Evolutionary conservation across 2,797 vertebrate genomes (phyloP).

Genomic region (Coilia nasus): DNA sequence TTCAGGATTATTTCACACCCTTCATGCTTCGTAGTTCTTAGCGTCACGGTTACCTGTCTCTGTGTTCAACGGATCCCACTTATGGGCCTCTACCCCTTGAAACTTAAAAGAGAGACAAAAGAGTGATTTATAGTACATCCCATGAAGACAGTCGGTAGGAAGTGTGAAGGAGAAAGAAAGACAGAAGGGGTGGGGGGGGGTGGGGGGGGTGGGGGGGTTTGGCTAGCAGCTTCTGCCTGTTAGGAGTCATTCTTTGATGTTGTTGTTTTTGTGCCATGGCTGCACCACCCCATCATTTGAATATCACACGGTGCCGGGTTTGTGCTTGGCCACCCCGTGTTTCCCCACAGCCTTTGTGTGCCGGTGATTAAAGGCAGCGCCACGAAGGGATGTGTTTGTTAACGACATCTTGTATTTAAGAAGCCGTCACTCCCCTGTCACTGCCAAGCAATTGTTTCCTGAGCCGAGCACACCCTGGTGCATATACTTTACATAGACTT

Average conservation of each 20-base stretch:
- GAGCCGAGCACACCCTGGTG: slow-evolving; percentile 37
- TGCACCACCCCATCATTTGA: slow-evolving; percentile 74
- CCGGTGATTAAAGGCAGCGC: slow-evolving; percentile 65
- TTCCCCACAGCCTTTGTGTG: slow-evolving; percentile 53
- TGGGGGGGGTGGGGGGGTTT: slow-evolving; percentile 13
- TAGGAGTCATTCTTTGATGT: slow-evolving; percentile 45
- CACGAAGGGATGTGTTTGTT: slow-evolving; percentile 57
- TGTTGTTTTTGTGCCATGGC: slow-evolving; percentile 57
- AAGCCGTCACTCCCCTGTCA: slow-evolving; percentile 54
- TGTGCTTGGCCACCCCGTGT: slow-evolving; percentile 56
- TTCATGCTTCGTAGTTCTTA: background rate
- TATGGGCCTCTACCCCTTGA: slow-evolving; percentile 4
- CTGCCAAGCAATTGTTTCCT: slow-evolving; percentile 46
- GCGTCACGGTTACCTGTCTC: background rate
- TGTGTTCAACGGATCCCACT: background rate
- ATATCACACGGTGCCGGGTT: slow-evolving; percentile 71
- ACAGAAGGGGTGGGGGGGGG: background rate
- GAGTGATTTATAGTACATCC: slow-evolving; percentile 4
- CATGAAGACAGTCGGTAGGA: background rate
- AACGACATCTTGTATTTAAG: slow-evolving; percentile 58
- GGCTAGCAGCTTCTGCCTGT: slow-evolving; percentile 13
- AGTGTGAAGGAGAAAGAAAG: background rate
- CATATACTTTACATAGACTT: slow-evolving; percentile 52
- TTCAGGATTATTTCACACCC: slow-evolving; percentile 7
- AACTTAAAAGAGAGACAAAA: background rate